These are phyloP conservation scores for Drosophila teissieri DNA, from an alignment of 1,140 invertebrate species.

Conservation along the genomic window DNA sequence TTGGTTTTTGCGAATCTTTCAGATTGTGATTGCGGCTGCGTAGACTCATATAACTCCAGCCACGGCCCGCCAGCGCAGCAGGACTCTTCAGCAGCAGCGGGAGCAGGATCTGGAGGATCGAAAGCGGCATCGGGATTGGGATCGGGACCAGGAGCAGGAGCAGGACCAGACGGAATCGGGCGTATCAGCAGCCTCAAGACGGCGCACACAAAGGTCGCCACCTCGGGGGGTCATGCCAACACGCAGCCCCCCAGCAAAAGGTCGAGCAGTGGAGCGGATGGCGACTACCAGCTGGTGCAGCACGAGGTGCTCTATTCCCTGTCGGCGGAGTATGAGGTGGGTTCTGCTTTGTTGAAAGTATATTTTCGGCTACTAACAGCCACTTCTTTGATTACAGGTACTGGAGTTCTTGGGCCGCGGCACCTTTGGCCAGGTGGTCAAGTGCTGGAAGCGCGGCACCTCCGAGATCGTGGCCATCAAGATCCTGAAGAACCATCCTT, in stretches of 20 bases:
- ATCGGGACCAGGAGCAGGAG: neutral
- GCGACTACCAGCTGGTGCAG: constrained; percentile 98
- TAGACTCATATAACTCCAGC: constrained; percentile 65
- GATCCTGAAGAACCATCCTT: constrained; percentile 99
- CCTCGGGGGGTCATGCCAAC: constrained; percentile 84
- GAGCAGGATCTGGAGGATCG: constrained; percentile 38
- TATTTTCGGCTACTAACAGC: neutral
- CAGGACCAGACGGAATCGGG: constrained; percentile 19
- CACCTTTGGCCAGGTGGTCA: constrained; percentile 99
- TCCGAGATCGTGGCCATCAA: constrained; percentile 99
- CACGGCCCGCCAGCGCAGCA: constrained; percentile 49
- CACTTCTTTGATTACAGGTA: constrained; percentile 86
- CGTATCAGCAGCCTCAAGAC: constrained; percentile 75
- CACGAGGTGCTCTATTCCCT: constrained; percentile 99
- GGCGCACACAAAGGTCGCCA: constrained; percentile 84
- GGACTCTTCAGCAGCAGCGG: constrained; percentile 23
- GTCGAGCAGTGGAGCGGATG: constrained; percentile 92
- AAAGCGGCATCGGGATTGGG: neutral
- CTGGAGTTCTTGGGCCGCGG: constrained; percentile 99
- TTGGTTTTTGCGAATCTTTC: neutral
- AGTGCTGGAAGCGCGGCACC: constrained; percentile 99
- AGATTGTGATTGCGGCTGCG: constrained; percentile 84
- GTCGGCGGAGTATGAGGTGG: constrained; percentile 93
- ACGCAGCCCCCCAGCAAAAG: constrained; percentile 85
- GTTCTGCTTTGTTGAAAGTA: neutral